Percentiles rank a stretch among this genome's conserved stretches.
These are phyloP conservation scores for Drosophila mulleri DNA, from an alignment of 2,888 invertebrate genomes.

Conservation along the genomic window DNA sequence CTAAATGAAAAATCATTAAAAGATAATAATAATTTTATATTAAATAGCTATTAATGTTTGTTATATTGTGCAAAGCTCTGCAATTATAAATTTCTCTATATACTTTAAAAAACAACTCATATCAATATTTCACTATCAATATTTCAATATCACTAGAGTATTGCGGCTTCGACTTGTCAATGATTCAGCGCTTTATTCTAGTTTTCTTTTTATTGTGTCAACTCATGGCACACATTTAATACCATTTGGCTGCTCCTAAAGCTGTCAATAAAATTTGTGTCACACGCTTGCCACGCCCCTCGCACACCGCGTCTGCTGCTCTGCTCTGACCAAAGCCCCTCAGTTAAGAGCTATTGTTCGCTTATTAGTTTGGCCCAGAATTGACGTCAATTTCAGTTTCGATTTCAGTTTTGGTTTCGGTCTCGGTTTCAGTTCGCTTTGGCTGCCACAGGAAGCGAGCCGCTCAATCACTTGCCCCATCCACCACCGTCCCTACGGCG, in stretches of 20 bases:
- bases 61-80: not conserved
- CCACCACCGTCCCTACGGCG: constrained; percentile 12
- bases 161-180: not conserved
- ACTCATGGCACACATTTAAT: constrained; percentile 41
- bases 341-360: constrained; percentile 31
- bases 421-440: constrained; percentile 6
- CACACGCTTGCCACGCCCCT: constrained; percentile 5
- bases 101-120: not conserved
- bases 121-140: not conserved
- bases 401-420: constrained; percentile 21
- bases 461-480: constrained; percentile 37
- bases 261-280: constrained; percentile 38
- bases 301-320: not conserved
- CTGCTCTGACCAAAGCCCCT: not conserved
- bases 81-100: not conserved
- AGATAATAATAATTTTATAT: not conserved
- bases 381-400: constrained; percentile 46
- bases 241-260: constrained; percentile 26
- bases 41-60: not conserved
- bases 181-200: constrained; percentile 4
- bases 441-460: constrained; percentile 39
- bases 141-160: not conserved
- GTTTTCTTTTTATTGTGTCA: constrained; percentile 21
- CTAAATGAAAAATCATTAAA: not conserved
- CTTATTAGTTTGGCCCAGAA: constrained; percentile 48